Conservation (phyloP, 2,888 invertebrate species). For the Omphaloscelis lunosa region DNA sequence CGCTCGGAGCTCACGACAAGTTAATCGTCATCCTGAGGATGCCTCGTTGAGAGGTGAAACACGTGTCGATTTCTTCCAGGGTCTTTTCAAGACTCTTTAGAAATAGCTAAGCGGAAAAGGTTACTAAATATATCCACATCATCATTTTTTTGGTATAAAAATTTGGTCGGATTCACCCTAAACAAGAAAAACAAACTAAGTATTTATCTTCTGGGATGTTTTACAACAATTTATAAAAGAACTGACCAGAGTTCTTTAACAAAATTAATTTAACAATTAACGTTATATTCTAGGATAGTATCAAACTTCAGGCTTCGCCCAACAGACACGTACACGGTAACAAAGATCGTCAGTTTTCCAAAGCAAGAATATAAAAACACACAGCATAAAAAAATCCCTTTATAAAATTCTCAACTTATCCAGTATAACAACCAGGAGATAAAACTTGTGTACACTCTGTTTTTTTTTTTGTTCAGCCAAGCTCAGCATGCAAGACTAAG, state of each 20-base stretch:
- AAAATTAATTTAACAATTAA: neutral
- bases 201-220: neutral
- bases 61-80: too few species aligned
- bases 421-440: conserved; percentile 15
- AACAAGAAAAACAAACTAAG: neutral
- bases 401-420: neutral
- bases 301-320: too few species aligned
- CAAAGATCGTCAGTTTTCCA: neutral
- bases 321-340: neutral
- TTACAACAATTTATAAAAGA: neutral
- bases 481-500: conserved; percentile 16
- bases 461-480: conserved; percentile 34
- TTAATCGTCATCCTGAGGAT: too few species aligned
- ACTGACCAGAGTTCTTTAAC: neutral
- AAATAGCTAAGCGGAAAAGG: too few species aligned
- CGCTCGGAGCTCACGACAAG: too few species aligned
- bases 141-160: too few species aligned
- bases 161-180: neutral
- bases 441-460: conserved; percentile 6
- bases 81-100: too few species aligned
- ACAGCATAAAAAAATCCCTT: conserved; percentile 10
- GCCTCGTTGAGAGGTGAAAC: too few species aligned
- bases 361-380: conserved; percentile 1
- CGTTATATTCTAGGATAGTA: neutral
- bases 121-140: too few species aligned